Conservation (phyloP, 1,140 invertebrate species). For the Chrysoperla carnea region DNA sequence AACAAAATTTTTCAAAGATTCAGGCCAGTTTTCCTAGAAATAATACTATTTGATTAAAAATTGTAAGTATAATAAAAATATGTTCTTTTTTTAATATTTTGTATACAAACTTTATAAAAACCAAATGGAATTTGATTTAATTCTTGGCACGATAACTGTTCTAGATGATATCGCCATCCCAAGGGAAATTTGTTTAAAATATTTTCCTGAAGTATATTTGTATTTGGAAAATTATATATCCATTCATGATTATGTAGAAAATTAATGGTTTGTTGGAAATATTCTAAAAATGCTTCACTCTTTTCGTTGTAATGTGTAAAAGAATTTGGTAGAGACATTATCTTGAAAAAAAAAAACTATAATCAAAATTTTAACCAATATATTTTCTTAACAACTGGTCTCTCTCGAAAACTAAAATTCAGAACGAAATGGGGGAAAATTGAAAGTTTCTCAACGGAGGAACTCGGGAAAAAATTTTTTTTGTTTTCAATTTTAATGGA, state of each 20-base stretch:
- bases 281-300: conserved; percentile 15
- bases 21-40: conserved; percentile 22
- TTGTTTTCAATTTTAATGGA: too few relatives aligned
- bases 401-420: too few relatives aligned
- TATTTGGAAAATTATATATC: conserved; percentile 48
- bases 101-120: conserved; percentile 8
- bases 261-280: conserved; percentile 32
- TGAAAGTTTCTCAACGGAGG: too few relatives aligned
- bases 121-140: conserved; percentile 22
- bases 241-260: conserved; percentile 41
- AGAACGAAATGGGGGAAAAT: too few relatives aligned
- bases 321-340: too few relatives aligned
- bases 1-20: conserved; percentile 24
- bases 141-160: conserved; percentile 23
- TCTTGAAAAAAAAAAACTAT: too few relatives aligned
- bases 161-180: conserved; percentile 28
- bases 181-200: conserved; percentile 32
- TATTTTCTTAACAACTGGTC: too few relatives aligned
- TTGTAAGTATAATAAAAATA: conserved; percentile 1
- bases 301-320: too few relatives aligned
- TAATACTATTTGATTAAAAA: conserved; percentile 3
- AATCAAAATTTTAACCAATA: too few relatives aligned
- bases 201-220: conserved; percentile 35
- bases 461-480: too few relatives aligned
- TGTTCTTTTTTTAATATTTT: conserved; percentile 4